Percentiles rank a stretch among this genome's conserved stretches.
Evolutionary conservation across 2,888 invertebrate species (phyloP).

Genomic region (Pyrrhia umbra): DNA sequence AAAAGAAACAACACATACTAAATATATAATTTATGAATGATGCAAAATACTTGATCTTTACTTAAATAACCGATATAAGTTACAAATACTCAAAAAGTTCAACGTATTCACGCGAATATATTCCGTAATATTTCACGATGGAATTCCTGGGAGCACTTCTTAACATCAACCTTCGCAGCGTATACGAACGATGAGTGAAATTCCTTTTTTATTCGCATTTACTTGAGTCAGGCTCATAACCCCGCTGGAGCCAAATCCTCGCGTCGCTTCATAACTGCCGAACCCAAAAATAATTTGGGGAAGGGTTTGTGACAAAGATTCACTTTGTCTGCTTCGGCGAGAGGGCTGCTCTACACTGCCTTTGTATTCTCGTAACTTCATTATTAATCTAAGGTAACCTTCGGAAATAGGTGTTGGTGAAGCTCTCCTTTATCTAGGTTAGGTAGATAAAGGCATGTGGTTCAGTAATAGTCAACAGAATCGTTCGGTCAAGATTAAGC

Average conservation of each 20-base stretch:
- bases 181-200: conserved; percentile 57
- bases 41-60: not conserved
- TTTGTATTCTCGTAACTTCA: conserved; percentile 39
- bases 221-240: conserved; percentile 54
- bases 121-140: conserved; percentile 44
- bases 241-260: conserved; percentile 51
- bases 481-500: not conserved
- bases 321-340: conserved; percentile 46
- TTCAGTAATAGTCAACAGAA: not conserved
- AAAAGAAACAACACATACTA: no score
- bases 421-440: no score
- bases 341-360: conserved; percentile 24
- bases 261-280: conserved; percentile 58
- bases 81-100: conserved; percentile 28
- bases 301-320: conserved; percentile 51
- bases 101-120: conserved; percentile 40
- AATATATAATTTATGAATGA: not conserved
- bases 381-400: conserved; percentile 8
- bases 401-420: not conserved
- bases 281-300: conserved; percentile 58
- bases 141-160: conserved; percentile 50
- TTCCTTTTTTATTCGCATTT: conserved; percentile 61
- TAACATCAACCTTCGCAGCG: conserved; percentile 44
- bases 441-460: not conserved
- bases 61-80: conserved; percentile 14